These are phyloP conservation scores for Campaea margaritaria DNA, from an alignment of 2,888 invertebrate species.

Conservation along the genomic window DNA sequence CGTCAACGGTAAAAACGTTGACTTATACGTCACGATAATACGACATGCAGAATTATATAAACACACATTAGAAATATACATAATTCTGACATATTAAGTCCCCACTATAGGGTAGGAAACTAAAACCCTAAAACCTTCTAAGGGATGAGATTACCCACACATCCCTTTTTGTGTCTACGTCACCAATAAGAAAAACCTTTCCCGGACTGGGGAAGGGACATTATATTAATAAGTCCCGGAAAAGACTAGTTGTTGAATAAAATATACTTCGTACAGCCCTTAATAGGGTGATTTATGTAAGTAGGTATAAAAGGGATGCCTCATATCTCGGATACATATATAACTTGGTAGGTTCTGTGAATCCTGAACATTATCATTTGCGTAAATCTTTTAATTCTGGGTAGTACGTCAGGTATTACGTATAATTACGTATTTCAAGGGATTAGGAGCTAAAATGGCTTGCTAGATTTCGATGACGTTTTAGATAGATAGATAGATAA, in stretches of 20 bases:
- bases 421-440: too few relatives aligned
- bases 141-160: constrained; percentile 2
- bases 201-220: constrained; percentile 4
- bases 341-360: constrained; percentile 52
- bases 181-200: constrained; percentile 19
- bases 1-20: too few relatives aligned
- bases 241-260: constrained; percentile 26
- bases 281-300: constrained; percentile 23
- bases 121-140: constrained; percentile 2
- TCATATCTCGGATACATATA: background rate
- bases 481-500: too few relatives aligned
- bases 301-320: constrained; percentile 20
- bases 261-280: constrained; percentile 21
- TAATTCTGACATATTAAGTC: background rate
- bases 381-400: too few relatives aligned
- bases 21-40: too few relatives aligned
- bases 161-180: constrained; percentile 10
- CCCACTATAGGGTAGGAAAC: background rate
- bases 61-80: too few relatives aligned
- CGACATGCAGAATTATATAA: too few relatives aligned
- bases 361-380: constrained; percentile 65
- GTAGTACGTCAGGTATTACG: too few relatives aligned
- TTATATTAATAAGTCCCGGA: constrained; percentile 19
- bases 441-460: too few relatives aligned
- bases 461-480: too few relatives aligned